phyloP scores from a whole-genome alignment of 2,113 vertebrate genomes.

The Tupaia chinensis region DNA sequence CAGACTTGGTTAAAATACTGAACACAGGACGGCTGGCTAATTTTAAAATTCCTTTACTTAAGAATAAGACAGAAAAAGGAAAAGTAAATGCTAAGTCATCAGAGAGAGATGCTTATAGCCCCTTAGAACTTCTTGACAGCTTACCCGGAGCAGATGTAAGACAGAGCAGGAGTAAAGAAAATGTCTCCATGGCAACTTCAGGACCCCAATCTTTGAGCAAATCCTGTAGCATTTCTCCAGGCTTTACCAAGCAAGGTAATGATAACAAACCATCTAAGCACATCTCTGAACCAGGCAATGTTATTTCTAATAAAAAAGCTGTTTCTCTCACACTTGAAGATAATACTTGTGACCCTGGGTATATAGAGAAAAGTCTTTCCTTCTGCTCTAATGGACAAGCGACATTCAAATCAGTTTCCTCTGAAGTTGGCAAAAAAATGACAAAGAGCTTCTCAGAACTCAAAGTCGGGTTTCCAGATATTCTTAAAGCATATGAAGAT shows the following conservation, averaged over 20 bases:
- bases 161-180: conserved; percentile 68
- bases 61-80: conserved; percentile 78
- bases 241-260: conserved; percentile 61
- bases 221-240: conserved; percentile 45
- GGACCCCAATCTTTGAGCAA: conserved; percentile 50
- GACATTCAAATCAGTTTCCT: conserved; percentile 49
- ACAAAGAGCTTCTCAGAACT: conserved; percentile 69
- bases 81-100: conserved; percentile 64
- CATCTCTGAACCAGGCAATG: conserved; percentile 42
- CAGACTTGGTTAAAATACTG: conserved; percentile 74
- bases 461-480: conserved; percentile 84
- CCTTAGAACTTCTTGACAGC: conserved; percentile 76
- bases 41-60: conserved; percentile 88
- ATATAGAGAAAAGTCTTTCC: conserved; percentile 28
- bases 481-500: conserved; percentile 91
- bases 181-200: conserved; percentile 44
- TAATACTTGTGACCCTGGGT: conserved; percentile 25
- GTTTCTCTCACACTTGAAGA: conserved; percentile 63
- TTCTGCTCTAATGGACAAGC: conserved; percentile 67
- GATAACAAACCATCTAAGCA: conserved; percentile 36
- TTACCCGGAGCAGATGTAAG: conserved; percentile 62
- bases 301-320: conserved; percentile 46
- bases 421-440: conserved; percentile 70
- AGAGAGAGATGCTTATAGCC: conserved; percentile 77
- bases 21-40: conserved; percentile 79